Percentiles rank a stretch among this genome's conserved stretches.
phyloP scores from a whole-genome alignment of 2,888 invertebrate genomes.

The Cactoblastis cactorum region DNA sequence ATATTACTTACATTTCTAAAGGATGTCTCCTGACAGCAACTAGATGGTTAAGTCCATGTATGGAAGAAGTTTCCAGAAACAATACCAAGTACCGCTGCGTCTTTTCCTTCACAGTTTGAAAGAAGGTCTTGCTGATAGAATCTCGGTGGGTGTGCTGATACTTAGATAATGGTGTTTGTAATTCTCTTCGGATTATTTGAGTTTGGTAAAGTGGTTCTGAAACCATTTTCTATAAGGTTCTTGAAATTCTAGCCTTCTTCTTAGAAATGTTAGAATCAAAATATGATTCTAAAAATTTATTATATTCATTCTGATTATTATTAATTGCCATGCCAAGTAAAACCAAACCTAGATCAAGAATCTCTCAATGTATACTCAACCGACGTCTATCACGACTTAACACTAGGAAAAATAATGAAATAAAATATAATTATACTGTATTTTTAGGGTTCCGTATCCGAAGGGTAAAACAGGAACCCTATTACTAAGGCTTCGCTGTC shows the following conservation, averaged over 20 bases:
- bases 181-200: conserved; percentile 42
- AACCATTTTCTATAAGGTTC: conserved; percentile 31
- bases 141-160: background rate
- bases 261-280: too few relatives aligned
- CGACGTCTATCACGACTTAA: too few relatives aligned
- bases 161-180: conserved; percentile 24
- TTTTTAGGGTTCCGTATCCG: too few relatives aligned
- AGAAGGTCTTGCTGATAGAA: background rate
- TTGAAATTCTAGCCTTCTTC: background rate
- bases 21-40: conserved; percentile 62
- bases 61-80: conserved; percentile 72
- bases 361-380: too few relatives aligned
- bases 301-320: too few relatives aligned
- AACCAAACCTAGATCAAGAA: too few relatives aligned
- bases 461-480: too few relatives aligned
- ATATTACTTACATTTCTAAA: conserved; percentile 67
- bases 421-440: too few relatives aligned
- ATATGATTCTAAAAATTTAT: too few relatives aligned
- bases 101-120: conserved; percentile 27
- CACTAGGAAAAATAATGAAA: too few relatives aligned
- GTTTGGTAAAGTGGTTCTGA: conserved; percentile 36
- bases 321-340: too few relatives aligned
- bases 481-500: too few relatives aligned
- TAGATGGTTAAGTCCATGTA: conserved; percentile 77
- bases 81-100: conserved; percentile 47